Base-by-base conservation (phyloP, 2,113 vertebrate species). In the Anolis carolinensis region DNA sequence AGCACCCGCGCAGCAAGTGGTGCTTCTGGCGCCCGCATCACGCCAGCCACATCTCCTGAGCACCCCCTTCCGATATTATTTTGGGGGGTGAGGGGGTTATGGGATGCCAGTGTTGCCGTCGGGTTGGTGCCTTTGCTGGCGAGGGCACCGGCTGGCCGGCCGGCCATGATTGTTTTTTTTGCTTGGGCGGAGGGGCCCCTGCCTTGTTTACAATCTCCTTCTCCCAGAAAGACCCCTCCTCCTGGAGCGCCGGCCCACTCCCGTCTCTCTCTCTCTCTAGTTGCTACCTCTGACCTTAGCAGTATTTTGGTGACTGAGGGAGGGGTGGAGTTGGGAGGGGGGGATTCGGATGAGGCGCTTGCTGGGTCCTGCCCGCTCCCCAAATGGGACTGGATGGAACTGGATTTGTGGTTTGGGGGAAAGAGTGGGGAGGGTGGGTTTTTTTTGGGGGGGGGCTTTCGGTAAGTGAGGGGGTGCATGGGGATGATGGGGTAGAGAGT, bases 1-100 rank as follows among this genome's bases (percentile, higher is more conserved):
- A 98, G 98, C 98, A 98, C 92, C 97, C 96, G 55, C 97, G 94
- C 93, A 97, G 97, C 81, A 94, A 96, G 93, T 97, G 96, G 88
- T 98, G 97, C 92, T 98, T 98, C n/a, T 55, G 77, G 52, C 55
- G 32, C 3, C 8, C 77, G 10, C 59, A 52, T 32, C 59, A 25
- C 7, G 27, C 65, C 65, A 27, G 65, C 65, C 65, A 68, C 65
- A 68, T 68, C 93, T 98, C 97, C 93, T 98, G 77, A 1, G 32
- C 9, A 7, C 97, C 0, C 94, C 96, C 87, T 97, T 96, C 0
- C 97, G 96, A 93, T 98, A 97, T 92, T 97, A 97, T 94, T 97
- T 96, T 6, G 96, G 97, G 80, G 4, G 4, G 21, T 18, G 27
- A 21, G 65, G 27, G 27, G 5, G 65, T 25, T 27, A 65, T 25